phyloP scores from a whole-genome alignment of 2,888 invertebrate species.

The Eumerus sabulonum region DNA sequence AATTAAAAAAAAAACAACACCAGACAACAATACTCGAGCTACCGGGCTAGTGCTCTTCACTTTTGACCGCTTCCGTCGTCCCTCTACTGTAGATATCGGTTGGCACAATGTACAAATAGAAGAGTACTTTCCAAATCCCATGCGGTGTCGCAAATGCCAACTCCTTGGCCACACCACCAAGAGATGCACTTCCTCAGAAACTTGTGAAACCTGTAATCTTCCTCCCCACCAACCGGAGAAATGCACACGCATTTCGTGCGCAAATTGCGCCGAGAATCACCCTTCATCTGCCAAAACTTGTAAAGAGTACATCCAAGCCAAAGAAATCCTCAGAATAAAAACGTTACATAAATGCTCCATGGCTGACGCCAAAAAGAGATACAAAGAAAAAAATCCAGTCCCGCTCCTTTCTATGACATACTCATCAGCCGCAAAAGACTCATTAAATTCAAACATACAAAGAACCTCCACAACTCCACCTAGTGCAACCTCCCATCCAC shows the following conservation, averaged over 20 bases:
- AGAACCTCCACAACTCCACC: no score
- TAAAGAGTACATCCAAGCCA: conserved; percentile 3
- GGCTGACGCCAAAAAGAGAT: conserved; percentile 15
- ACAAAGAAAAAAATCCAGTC: not conserved
- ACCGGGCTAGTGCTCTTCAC: conserved; percentile 5
- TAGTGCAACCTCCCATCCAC: no score
- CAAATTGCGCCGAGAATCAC: conserved; percentile 8
- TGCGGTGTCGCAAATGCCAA: conserved; percentile 23
- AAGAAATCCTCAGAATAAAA: conserved; percentile 12
- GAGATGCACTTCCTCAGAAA: no score
- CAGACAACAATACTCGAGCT: not conserved
- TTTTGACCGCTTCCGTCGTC: conserved; percentile 6
- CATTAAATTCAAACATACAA: no score
- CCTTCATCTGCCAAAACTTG: not conserved
- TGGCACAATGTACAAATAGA: not conserved
- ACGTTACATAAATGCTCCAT: conserved; percentile 5
- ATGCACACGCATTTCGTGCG: not conserved
- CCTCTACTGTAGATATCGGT: conserved; percentile 1
- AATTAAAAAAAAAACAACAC: not conserved
- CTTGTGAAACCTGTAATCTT: conserved; percentile 3
- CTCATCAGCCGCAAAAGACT: no score
- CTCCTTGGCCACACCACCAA: conserved; percentile 13
- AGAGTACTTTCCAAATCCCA: conserved; percentile 9
- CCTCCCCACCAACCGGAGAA: not conserved
- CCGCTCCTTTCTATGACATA: no score